Conservation (phyloP, 1,140 invertebrate species). For the Trigoniulus corallinus region DNA sequence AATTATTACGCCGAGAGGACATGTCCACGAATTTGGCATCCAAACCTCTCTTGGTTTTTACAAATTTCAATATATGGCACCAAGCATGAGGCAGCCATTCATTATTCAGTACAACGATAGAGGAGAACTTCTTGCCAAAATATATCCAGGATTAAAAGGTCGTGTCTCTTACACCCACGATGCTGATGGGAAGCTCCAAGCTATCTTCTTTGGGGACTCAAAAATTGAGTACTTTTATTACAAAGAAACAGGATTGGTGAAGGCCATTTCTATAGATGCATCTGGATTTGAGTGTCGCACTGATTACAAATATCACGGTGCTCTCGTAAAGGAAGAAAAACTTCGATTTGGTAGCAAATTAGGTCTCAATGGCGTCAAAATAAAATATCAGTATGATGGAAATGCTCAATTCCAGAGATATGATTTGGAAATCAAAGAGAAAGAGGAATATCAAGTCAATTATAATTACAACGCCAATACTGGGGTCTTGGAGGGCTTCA, state of each 20-base stretch:
- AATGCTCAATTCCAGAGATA: slow-evolving; percentile 67
- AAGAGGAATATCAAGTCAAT: slow-evolving; percentile 46
- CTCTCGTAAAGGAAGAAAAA: slow-evolving; percentile 70
- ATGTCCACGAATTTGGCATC: slow-evolving; percentile 77
- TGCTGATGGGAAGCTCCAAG: slow-evolving; percentile 59
- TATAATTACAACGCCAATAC: slow-evolving; percentile 75
- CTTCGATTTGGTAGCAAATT: slow-evolving; percentile 67
- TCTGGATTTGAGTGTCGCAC: slow-evolving; percentile 53
- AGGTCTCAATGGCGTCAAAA: slow-evolving; percentile 65
- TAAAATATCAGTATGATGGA: slow-evolving; percentile 79
- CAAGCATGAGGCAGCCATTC: slow-evolving; percentile 73
- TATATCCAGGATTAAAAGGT: slow-evolving; percentile 76
- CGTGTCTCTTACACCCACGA: slow-evolving; percentile 79
- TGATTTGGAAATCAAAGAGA: slow-evolving; percentile 71
- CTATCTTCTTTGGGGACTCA: slow-evolving; percentile 68
- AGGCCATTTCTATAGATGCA: slow-evolving; percentile 65
- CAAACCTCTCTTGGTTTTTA: slow-evolving; percentile 84
- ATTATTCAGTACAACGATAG: slow-evolving; percentile 80
- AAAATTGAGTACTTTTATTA: slow-evolving; percentile 78
- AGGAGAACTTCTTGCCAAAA: slow-evolving; percentile 68
- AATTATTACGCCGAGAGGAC: slow-evolving; percentile 75
- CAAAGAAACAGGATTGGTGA: slow-evolving; percentile 61
- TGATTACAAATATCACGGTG: slow-evolving; percentile 79
- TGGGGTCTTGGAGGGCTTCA: slow-evolving; percentile 63
- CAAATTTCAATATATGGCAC: slow-evolving; percentile 78